Evolutionary conservation across 2,888 invertebrate species (phyloP), one percentile per base, ranked within the genome.

Genomic region (Gastracanthus pulcherrimus): DNA sequence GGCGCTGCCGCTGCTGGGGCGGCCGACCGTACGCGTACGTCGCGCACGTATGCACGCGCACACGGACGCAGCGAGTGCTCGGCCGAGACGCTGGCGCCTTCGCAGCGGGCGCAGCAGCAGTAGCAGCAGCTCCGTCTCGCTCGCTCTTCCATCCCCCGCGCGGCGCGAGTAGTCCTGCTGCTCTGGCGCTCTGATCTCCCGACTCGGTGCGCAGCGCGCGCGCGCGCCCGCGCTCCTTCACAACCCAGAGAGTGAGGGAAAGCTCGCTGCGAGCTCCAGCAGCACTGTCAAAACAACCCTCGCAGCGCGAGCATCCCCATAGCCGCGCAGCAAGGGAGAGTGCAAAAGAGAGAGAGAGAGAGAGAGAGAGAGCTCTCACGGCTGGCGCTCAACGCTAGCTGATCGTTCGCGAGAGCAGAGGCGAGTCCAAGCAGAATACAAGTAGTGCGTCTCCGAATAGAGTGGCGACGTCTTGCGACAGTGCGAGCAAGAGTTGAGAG

Each of bases 1-100:
- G 64, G 64, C 34, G 29, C 29, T n/a, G 5, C 85, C 84, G 85
- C 86, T n/a, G 88, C 87, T 87, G 87, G 87, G n/a, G 86, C 87
- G 84, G 82, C 85, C 84, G 86, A 84, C n/a, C n/a, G n/a, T n/a
- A n/a, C 85, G 84, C 84, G 45, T 4, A 13, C 45, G 45, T 41
- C 41, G 34, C n/a, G n/a, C n/a, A n/a, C n/a, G n/a, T n/a, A n/a
- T n/a, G n/a, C n/a, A n/a, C n/a, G n/a, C n/a, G n/a, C n/a, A n/a
- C n/a, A n/a, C n/a, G n/a, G n/a, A n/a, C n/a, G n/a, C n/a, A n/a
- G n/a, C n/a, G n/a, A n/a, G n/a, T n/a, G n/a, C n/a, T 34, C 51
- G 38, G 60, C 85, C 83, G 85, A 83, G 84, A 82, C 85, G 84
- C 84, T n/a, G n/a, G n/a, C n/a, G n/a, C n/a, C n/a, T n/a, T n/a